Evolutionary conservation across 2,888 invertebrate species (phyloP), one percentile per base, ranked within the genome.

Genomic region (Caenorhabditis sulstoni): DNA sequence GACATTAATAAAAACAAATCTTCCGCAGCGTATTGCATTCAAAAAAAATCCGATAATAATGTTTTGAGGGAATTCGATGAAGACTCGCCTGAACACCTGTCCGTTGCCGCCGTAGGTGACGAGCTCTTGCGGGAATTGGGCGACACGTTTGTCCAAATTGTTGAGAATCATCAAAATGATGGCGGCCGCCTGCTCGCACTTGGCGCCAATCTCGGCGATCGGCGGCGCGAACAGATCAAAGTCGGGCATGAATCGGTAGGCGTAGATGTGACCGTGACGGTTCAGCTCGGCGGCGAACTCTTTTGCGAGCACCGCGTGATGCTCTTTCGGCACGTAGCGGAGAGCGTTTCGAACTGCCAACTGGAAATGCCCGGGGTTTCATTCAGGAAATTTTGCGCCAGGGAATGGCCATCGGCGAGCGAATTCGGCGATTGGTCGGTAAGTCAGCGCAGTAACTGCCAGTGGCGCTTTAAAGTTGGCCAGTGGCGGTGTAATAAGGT

Each of bases 41-140:
- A n/a, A n/a, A n/a, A n/a, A n/a, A n/a, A n/a, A n/a, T n/a, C n/a
- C n/a, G n/a, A n/a, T n/a, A n/a, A n/a, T n/a, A n/a, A n/a, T n/a
- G n/a, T n/a, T n/a, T n/a, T n/a, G 47, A 47, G 5, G 18, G 47
- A 47, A 5, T 47, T 18, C 8, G 4, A 47, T 47, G n/a, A 5
- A 16, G n/a, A 29, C 29, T 7, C 29, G 7, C 29, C 29, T 29
- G 87, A 93, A 92, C 1, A 93, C 93, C 88, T 93, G 93, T 1
- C 93, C 93, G 87, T 93, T 93, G 9, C 93, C 93, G 1, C 93
- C 93, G 86, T 93, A 93, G 1, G 93, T 93, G 35, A 93, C 92
- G 35, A 93, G 89, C 85, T 93, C 93, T 64, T 93, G 92, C 2
- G 93, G 93, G 87, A 93, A 93, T 89, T 83, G 79, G 3, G 93